Conservation (phyloP, 2,113 vertebrate species). For the Scomber scombrus region DNA sequence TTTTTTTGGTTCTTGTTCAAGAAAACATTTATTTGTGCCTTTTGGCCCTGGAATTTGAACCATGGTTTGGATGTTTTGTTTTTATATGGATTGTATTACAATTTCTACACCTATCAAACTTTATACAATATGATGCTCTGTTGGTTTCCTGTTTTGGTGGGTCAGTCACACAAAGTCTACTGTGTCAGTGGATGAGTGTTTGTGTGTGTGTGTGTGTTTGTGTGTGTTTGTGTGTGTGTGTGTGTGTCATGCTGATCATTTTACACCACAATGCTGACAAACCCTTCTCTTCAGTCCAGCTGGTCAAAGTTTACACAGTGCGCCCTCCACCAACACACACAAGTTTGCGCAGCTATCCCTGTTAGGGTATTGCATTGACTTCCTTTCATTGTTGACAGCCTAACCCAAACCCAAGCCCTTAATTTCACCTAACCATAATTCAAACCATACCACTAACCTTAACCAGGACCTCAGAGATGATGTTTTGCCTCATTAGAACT, state of each 20-base stretch:
- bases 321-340: slow-evolving; percentile 37
- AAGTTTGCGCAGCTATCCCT: slow-evolving; percentile 6
- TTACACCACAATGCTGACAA: slow-evolving; percentile 56
- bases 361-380: too few relatives aligned
- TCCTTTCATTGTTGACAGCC: too few relatives aligned
- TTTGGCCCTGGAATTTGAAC: slow-evolving; percentile 11
- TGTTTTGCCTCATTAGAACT: too few relatives aligned
- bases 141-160: slow-evolving; percentile 47
- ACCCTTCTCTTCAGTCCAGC: slow-evolving; percentile 58
- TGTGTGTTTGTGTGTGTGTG: slow-evolving; percentile 33
- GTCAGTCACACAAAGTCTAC: slow-evolving; percentile 15
- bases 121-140: slow-evolving; percentile 40
- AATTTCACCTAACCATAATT: too few relatives aligned
- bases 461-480: too few relatives aligned
- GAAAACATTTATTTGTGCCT: slow-evolving; percentile 31
- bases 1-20: slow-evolving; percentile 13
- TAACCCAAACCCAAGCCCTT: too few relatives aligned
- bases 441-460: too few relatives aligned
- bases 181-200: slow-evolving; percentile 3
- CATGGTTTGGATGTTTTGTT: slow-evolving; percentile 24
- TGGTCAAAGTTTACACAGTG: slow-evolving; percentile 68
- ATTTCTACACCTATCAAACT: slow-evolving; percentile 46
- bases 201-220: slow-evolving; percentile 34
- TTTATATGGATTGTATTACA: slow-evolving; percentile 16
- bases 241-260: slow-evolving; percentile 38